These are phyloP conservation scores for Apostichopus parvimensis DNA, from an alignment of 35 echinoderm and acorn worm species.

Conservation along the genomic window DNA sequence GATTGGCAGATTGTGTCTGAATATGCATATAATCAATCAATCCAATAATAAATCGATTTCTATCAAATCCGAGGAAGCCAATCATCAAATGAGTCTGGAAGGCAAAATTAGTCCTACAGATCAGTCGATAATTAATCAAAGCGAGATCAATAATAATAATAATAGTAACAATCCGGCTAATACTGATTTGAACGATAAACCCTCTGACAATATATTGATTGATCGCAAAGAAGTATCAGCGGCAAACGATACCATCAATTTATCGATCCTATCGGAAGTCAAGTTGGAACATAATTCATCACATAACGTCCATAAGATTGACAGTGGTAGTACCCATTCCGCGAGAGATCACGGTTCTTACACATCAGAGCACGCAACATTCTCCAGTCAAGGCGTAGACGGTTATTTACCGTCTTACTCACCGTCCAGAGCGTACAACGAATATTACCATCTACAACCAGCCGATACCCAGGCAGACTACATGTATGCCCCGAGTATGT, in stretches of 20 bases:
- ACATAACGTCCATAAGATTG: neutral
- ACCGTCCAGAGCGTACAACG: neutral
- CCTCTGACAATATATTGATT: neutral
- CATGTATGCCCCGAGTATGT: constrained; percentile 73
- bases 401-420: neutral
- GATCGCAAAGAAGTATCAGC: neutral
- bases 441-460: constrained; percentile 37
- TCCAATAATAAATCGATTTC: neutral
- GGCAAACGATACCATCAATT: neutral
- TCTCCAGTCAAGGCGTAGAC: constrained; percentile 1
- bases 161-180: neutral
- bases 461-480: constrained; percentile 33
- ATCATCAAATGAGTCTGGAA: neutral
- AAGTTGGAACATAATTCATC: constrained; percentile 13
- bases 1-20: constrained; percentile 13
- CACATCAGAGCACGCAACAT: neutral
- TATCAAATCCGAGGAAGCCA: neutral
- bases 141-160: constrained; percentile 19
- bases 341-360: neutral
- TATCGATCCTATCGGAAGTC: constrained; percentile 16
- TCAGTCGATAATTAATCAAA: neutral
- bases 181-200: neutral
- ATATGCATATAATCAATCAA: neutral
- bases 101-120: neutral
- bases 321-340: neutral